phyloP scores from a whole-genome alignment of 2,888 invertebrate genomes.

The Pedicia rivosa region DNA sequence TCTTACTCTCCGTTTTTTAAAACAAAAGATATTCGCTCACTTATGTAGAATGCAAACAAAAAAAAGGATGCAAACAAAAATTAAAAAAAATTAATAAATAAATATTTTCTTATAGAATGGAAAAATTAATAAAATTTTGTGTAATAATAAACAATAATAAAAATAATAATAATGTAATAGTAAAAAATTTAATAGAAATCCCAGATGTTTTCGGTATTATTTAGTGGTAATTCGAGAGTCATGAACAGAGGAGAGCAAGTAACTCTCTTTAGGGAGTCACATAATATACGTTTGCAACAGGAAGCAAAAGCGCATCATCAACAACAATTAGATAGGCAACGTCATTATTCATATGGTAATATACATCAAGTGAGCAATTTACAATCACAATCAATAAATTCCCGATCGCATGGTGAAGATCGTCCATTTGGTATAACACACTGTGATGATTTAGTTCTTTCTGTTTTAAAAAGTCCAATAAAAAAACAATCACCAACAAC shows the following conservation, averaged over 20 bases:
- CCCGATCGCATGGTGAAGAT: slow-evolving; percentile 16
- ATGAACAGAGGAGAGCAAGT: slow-evolving; percentile 50
- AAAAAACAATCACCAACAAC: slow-evolving; percentile 12
- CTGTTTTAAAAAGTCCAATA: slow-evolving; percentile 41
- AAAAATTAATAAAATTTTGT: no score
- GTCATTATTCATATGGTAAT: slow-evolving; percentile 20
- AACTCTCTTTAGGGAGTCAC: slow-evolving; percentile 41
- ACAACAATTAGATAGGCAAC: slow-evolving; percentile 10
- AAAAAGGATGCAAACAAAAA: no score
- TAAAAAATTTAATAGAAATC: slow-evolving; percentile 3
- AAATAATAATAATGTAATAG: slow-evolving; percentile 2
- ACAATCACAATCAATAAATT: slow-evolving; percentile 14
- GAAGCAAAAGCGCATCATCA: slow-evolving; percentile 14
- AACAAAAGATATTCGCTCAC: no score
- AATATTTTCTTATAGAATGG: no score
- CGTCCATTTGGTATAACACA: slow-evolving; percentile 13
- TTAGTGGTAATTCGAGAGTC: slow-evolving; percentile 29
- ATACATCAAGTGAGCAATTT: slow-evolving; percentile 20
- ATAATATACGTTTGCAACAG: slow-evolving; percentile 31
- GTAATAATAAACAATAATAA: background rate
- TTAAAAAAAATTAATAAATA: no score
- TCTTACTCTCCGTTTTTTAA: no score
- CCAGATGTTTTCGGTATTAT: slow-evolving; percentile 33
- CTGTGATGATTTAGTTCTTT: slow-evolving; percentile 38
- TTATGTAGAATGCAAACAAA: no score